phyloP scores from a whole-genome alignment of 2,113 vertebrate species.

The Halichoerus grypus region DNA sequence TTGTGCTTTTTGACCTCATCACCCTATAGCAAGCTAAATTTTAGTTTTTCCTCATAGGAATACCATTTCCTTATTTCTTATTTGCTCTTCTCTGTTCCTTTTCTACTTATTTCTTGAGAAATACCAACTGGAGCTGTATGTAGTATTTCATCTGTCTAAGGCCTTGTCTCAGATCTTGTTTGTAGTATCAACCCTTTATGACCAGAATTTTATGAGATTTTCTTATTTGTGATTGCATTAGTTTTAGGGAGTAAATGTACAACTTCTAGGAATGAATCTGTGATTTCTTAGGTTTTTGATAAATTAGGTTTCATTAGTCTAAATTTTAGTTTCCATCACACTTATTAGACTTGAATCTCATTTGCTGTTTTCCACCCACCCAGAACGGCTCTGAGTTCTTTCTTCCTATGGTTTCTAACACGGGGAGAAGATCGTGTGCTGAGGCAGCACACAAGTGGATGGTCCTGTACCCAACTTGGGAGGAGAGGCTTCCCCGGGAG shows the following conservation, averaged over 20 bases:
- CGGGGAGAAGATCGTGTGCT: neutral
- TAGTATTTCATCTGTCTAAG: neutral
- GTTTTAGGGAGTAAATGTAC: neutral
- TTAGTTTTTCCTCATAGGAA: neutral
- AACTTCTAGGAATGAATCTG: neutral
- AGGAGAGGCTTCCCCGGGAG: neutral
- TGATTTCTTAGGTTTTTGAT: neutral
- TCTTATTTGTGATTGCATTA: neutral
- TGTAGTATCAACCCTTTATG: neutral
- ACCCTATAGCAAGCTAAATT: neutral
- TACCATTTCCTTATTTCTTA: neutral
- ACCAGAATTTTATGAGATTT: neutral
- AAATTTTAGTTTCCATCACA: slow-evolving; percentile 1
- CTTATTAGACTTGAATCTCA: neutral
- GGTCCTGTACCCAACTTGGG: neutral
- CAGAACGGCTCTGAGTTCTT: neutral
- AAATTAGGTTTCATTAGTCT: neutral
- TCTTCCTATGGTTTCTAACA: neutral
- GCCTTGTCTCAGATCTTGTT: neutral
- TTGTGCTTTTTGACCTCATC: neutral
- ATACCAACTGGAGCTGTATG: neutral
- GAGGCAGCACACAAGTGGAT: neutral
- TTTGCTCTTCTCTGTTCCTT: neutral
- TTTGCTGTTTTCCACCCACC: neutral
- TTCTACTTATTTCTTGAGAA: neutral